Evolutionary conservation across 2,113 vertebrate species (phyloP).

Genomic region (Cynoglossus semilaevis): DNA sequence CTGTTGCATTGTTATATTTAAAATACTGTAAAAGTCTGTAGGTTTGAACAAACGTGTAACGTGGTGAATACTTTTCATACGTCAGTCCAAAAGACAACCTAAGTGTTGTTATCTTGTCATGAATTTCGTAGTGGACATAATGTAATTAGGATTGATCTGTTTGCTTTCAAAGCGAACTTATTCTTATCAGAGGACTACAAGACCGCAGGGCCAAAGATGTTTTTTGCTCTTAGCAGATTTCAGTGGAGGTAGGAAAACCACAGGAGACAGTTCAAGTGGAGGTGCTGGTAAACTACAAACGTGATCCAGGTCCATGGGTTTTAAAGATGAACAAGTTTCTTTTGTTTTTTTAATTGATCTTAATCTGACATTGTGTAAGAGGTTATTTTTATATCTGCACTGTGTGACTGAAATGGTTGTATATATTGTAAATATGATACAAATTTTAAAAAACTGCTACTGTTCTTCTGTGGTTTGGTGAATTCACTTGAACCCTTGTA

Average conservation of each 20-base stretch:
- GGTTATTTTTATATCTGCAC: slow-evolving; percentile 61
- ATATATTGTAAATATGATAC: slow-evolving; percentile 50
- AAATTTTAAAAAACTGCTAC: slow-evolving; percentile 22
- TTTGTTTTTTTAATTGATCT: slow-evolving; percentile 39
- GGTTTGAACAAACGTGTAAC: slow-evolving; percentile 20
- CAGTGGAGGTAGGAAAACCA: not conserved
- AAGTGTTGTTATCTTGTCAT: not conserved
- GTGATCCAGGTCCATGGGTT: slow-evolving; percentile 45
- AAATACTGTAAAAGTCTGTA: slow-evolving; percentile 11
- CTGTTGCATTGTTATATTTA: slow-evolving; percentile 29
- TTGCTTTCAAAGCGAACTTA: not conserved
- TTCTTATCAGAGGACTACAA: not conserved
- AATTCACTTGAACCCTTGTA: too few species aligned
- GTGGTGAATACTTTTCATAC: slow-evolving; percentile 2
- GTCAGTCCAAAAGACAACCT: slow-evolving; percentile 10
- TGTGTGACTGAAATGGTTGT: slow-evolving; percentile 40
- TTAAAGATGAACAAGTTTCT: not conserved
- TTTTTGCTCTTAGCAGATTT: slow-evolving; percentile 10
- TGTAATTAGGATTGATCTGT: slow-evolving; percentile 5
- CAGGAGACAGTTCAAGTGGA: slow-evolving; percentile 1
- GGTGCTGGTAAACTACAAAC: slow-evolving; percentile 1
- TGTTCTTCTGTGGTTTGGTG: not conserved
- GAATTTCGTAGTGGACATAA: slow-evolving; percentile 19
- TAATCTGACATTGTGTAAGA: slow-evolving; percentile 29
- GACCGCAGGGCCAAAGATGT: not conserved